Evolutionary conservation across 2,888 invertebrate genomes (phyloP).

Genomic region (Caenorhabditis sulstoni): DNA sequence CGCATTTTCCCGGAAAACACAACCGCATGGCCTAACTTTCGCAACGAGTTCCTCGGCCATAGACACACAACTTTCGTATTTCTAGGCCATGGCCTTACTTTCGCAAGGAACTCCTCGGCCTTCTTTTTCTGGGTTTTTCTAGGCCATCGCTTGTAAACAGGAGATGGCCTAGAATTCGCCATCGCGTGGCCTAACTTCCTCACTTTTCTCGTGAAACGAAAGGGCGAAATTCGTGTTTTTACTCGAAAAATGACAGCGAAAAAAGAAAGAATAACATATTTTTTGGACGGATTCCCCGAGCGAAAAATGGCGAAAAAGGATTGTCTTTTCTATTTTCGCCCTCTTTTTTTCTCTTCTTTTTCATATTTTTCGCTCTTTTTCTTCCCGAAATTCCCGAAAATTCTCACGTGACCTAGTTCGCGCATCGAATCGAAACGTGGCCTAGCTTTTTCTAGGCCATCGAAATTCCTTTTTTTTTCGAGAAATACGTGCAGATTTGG

Average conservation of each 20-base stretch:
- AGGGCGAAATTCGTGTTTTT: background rate
- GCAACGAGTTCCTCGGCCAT: background rate
- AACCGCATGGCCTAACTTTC: background rate
- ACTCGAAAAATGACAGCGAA: background rate
- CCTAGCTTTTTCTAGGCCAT: too few species aligned
- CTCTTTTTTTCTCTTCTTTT: background rate
- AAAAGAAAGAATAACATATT: background rate
- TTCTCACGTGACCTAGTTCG: too few species aligned
- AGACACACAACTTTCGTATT: background rate
- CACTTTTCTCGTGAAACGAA: background rate
- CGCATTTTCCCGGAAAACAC: too few species aligned
- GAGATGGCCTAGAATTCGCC: too few species aligned
- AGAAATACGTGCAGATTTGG: too few species aligned
- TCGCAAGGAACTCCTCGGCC: too few species aligned
- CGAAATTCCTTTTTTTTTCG: too few species aligned
- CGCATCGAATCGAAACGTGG: too few species aligned
- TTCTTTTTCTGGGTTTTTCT: too few species aligned
- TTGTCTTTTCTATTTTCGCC: conserved; percentile 1
- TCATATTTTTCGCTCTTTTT: conserved; percentile 2
- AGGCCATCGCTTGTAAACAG: too few species aligned
- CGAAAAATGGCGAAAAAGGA: conserved; percentile 11
- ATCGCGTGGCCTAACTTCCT: background rate
- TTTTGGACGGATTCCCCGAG: background rate
- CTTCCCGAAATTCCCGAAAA: background rate
- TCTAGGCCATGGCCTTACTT: background rate